Evolutionary conservation across 2,888 invertebrate genomes (phyloP).

Genomic region (Tiphia femorata): DNA sequence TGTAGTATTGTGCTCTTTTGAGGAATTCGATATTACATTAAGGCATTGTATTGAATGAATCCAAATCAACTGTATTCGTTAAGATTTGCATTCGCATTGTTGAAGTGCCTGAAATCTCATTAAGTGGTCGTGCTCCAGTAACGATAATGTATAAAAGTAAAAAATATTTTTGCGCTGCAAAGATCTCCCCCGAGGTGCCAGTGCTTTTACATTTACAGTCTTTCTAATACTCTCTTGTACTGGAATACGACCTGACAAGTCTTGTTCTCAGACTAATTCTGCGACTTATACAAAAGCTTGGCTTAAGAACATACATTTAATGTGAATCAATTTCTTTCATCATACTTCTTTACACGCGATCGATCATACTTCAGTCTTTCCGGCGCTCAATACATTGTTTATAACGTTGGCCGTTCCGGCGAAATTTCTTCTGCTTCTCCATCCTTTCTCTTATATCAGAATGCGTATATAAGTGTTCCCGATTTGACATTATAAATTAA

Average conservation of each 20-base stretch:
- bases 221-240: conserved; percentile 14
- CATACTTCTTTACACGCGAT: conserved; percentile 22
- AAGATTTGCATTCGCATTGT: conserved; percentile 23
- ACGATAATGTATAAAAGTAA: conserved; percentile 43
- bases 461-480: no score
- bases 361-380: conserved; percentile 47
- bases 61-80: no score
- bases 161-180: conserved; percentile 34
- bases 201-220: no score
- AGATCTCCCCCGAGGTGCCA: no score
- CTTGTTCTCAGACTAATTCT: conserved; percentile 19
- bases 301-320: conserved; percentile 34
- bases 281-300: conserved; percentile 32
- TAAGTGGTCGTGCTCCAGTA: conserved; percentile 44
- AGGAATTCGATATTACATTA: neutral
- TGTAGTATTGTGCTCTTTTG: neutral
- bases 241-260: conserved; percentile 40
- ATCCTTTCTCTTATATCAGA: no score
- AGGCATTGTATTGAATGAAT: no score
- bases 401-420: neutral
- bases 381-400: conserved; percentile 21
- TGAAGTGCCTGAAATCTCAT: conserved; percentile 24
- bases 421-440: neutral
- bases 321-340: neutral
- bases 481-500: no score